Conservation (phyloP, 1,140 invertebrate genomes). For the Pseudomyrmex dendroicus region DNA sequence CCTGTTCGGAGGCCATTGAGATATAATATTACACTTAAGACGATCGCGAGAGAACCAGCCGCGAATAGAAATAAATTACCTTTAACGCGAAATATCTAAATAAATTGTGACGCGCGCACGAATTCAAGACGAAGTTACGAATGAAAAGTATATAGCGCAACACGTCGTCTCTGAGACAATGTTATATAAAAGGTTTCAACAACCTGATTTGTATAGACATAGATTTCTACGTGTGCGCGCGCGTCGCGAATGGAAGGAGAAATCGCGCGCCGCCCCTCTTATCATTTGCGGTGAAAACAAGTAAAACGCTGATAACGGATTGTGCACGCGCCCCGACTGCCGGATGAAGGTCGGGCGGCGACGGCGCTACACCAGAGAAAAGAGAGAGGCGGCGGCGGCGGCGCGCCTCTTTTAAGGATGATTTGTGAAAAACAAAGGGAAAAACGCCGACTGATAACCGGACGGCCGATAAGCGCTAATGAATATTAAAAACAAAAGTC, state of each 20-base stretch:
- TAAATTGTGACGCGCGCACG: background rate
- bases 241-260: background rate
- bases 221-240: no score
- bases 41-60: no score
- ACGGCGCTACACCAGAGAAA: conserved; percentile 3
- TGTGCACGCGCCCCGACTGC: conserved; percentile 40
- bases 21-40: no score
- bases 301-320: conserved; percentile 71
- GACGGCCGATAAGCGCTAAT: conserved; percentile 48
- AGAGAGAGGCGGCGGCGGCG: no score
- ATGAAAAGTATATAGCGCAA: background rate
- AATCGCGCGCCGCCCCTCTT: conserved; percentile 43
- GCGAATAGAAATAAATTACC: no score
- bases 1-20: background rate
- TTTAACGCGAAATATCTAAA: no score
- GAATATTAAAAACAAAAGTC: conserved; percentile 54
- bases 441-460: conserved; percentile 20
- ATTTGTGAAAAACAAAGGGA: conserved; percentile 29
- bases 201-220: background rate
- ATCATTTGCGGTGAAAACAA: conserved; percentile 72
- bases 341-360: conserved; percentile 48
- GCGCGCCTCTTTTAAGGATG: conserved; percentile 15
- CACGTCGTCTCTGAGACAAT: background rate
- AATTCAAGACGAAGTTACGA: conserved; percentile 1
- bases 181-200: background rate